A percentile compares a stretch with the other conserved stretches of the same genome.
phyloP scores from a whole-genome alignment of 2,888 invertebrate genomes.

The Masnerella sp. region DNA sequence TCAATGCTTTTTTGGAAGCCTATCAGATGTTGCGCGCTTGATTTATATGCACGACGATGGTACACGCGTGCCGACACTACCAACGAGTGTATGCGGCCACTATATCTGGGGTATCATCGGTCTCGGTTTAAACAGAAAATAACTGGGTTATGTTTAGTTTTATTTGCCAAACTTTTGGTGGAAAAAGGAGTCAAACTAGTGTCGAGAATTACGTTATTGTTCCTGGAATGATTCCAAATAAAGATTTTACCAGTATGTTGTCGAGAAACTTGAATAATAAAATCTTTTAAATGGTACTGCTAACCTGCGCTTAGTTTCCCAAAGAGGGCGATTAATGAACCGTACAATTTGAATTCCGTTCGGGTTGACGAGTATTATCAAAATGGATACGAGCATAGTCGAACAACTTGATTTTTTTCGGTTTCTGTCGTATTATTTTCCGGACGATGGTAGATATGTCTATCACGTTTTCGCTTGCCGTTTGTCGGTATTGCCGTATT shows the following conservation, averaged over 20 bases:
- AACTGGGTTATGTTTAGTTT: conserved; percentile 77
- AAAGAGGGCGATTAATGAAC: conserved; percentile 47
- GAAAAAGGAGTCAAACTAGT: conserved; percentile 43
- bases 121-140: conserved; percentile 74
- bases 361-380: conserved; percentile 58
- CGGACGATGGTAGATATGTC: conserved; percentile 60
- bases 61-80: conserved; percentile 77
- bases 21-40: conserved; percentile 76
- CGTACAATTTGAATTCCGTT: conserved; percentile 59
- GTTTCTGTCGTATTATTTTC: conserved; percentile 49
- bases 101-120: conserved; percentile 75
- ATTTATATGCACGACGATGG: conserved; percentile 77
- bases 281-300: conserved; percentile 67
- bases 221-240: conserved; percentile 78
- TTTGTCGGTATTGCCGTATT: conserved; percentile 62
- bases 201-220: conserved; percentile 74
- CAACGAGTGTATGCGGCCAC: conserved; percentile 70
- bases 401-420: conserved; percentile 58
- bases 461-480: conserved; percentile 59
- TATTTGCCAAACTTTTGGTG: conserved; percentile 69
- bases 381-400: conserved; percentile 58
- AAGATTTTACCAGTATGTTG: conserved; percentile 75
- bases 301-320: conserved; percentile 68
- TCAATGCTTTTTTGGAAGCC: conserved; percentile 73
- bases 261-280: conserved; percentile 76